Evolutionary conservation across 2,888 invertebrate species (phyloP), one percentile per base, ranked within the genome.

Genomic region (Synergus itoensis): DNA sequence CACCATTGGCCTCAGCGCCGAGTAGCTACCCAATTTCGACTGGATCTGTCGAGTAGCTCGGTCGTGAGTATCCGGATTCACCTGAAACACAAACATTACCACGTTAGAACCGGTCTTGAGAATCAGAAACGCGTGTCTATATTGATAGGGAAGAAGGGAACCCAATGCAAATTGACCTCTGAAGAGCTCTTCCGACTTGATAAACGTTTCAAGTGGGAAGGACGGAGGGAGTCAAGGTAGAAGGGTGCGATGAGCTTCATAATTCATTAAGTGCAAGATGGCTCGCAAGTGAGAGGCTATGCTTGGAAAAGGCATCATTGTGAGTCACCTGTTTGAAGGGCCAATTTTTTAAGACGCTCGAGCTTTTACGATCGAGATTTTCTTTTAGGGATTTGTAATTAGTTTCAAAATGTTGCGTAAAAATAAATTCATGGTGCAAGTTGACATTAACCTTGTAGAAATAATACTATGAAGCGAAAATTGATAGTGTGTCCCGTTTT

Each of bases 21-120:
- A 94, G 92, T 95, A 96, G 92, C 95, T 95, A 82, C 96, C 96
- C 82, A 96, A 93, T 90, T 95, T 95, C 86, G 94, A 95, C 92
- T 95, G 95, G 88, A 96, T 96, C 92, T 96, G 95, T 90, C 95
- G 95, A 87, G 95, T 95, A 85, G 90, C 88, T 48, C 90, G 88
- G 83, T 91, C 92, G 81, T 91, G 91, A 93, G 94, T 88, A 94
- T 93, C 89, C 92, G 94, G 91, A 82, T 93, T 94, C 89, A 96
- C 95, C 96, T 96, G 94, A 5, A 90, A 92, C 80, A 88, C 82
- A 43, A 53, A 48, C 41, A 53, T 28, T 12, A 5, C 16, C 9
- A 57, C n/a, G 21, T 40, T n/a, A 57, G 9, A 18, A 76, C n/a
- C n/a, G 53, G 60, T 57, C 11, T 45, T 48, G 21, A 53, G 9